Evolutionary conservation across 2,113 vertebrate species (phyloP).

Genomic region (Epinephelus cyanopodus): DNA sequence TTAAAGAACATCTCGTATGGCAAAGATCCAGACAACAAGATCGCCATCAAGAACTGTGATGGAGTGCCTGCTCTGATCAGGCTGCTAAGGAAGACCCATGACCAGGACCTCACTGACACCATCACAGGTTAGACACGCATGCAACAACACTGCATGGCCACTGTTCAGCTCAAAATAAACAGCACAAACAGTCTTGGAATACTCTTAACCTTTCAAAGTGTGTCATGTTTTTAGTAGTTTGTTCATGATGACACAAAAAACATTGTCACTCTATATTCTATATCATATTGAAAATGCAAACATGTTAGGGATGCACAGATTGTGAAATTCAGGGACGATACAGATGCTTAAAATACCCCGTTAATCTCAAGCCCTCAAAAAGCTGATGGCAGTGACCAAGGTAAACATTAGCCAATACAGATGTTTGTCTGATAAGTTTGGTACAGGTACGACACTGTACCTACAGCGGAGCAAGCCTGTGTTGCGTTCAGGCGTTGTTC

Average conservation of each 20-base stretch:
- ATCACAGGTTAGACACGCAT: conserved; percentile 89
- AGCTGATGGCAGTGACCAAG: no score
- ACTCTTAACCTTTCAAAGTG: not conserved
- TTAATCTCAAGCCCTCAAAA: no score
- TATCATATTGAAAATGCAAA: not conserved
- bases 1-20: conserved; percentile 98
- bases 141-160: not conserved
- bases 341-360: no score
- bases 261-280: not conserved
- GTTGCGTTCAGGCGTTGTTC: no score
- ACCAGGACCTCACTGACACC: conserved; percentile 93
- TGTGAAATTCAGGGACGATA: no score
- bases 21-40: conserved; percentile 94
- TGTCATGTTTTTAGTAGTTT: not conserved
- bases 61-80: conserved; percentile 92
- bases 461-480: no score
- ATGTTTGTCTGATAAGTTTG: no score
- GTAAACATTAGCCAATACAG: no score
- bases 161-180: not conserved
- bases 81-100: conserved; percentile 90
- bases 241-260: not conserved
- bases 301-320: not conserved
- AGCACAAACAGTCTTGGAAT: not conserved
- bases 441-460: no score
- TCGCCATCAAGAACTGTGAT: conserved; percentile 98